phyloP scores from a whole-genome alignment of 2,113 vertebrate genomes.

The Heliornis fulica region DNA sequence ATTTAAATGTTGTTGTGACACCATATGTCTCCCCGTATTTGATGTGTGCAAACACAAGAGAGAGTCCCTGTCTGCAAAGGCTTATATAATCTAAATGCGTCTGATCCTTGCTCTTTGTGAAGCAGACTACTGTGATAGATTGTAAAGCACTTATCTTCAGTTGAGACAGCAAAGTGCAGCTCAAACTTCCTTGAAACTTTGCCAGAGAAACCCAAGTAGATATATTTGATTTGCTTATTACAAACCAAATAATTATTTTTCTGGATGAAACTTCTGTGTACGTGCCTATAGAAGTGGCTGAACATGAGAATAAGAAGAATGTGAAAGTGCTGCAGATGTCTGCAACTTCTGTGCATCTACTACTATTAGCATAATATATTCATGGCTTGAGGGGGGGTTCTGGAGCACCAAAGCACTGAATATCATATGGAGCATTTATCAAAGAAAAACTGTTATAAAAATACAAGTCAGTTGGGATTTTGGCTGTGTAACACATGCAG shows the following conservation, averaged over 20 bases:
- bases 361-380: neutral
- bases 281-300: neutral
- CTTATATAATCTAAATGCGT: neutral
- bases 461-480: neutral
- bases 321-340: neutral
- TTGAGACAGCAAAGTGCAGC: neutral
- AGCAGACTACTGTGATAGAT: neutral
- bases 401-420: neutral
- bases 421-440: neutral
- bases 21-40: constrained; percentile 9
- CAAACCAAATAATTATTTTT: neutral
- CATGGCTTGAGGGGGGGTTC: neutral
- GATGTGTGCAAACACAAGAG: constrained; percentile 28
- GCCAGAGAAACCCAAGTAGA: neutral
- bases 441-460: neutral
- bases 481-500: neutral
- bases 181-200: constrained; percentile 14
- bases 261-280: neutral
- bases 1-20: constrained; percentile 59
- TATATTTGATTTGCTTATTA: neutral
- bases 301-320: neutral
- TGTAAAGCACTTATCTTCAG: neutral
- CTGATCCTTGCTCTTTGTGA: constrained; percentile 10
- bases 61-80: neutral
- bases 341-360: neutral